These are phyloP conservation scores for Lipotes vexillifer DNA, from an alignment of 2,113 vertebrate genomes.

Conservation along the genomic window DNA sequence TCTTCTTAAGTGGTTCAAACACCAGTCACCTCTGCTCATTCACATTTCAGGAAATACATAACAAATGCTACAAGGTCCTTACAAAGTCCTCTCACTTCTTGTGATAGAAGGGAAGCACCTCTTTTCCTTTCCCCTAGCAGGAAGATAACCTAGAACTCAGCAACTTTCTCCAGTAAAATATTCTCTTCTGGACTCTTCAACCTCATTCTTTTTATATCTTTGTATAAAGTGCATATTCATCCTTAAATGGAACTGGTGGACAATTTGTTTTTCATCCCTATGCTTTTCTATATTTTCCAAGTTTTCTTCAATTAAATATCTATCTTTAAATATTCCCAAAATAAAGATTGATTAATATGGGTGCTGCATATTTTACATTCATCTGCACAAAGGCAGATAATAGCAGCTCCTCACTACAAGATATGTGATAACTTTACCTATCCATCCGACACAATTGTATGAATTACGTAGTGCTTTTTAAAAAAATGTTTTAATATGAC, in stretches of 20 bases:
- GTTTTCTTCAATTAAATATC: not conserved
- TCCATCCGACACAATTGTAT: not conserved
- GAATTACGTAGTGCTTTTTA: not conserved
- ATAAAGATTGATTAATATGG: not conserved
- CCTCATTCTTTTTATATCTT: not conserved
- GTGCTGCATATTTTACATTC: not conserved
- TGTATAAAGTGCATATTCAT: not conserved
- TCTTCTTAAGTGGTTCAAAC: not conserved
- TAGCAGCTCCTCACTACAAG: not conserved
- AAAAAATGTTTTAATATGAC: not conserved
- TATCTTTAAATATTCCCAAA: not conserved
- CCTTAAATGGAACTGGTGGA: not conserved
- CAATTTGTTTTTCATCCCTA: not conserved
- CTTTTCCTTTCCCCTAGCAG: not conserved
- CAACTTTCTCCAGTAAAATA: not conserved
- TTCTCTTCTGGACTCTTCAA: not conserved
- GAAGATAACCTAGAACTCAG: not conserved
- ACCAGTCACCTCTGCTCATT: not conserved
- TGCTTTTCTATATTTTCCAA: not conserved
- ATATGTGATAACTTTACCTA: not conserved
- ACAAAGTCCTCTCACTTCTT: not conserved
- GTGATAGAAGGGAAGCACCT: not conserved
- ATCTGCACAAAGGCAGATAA: not conserved
- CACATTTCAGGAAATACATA: not conserved
- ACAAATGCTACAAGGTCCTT: not conserved